These are phyloP conservation scores for Dascillus cervinus DNA, from an alignment of 2,888 invertebrate species.

Conservation along the genomic window DNA sequence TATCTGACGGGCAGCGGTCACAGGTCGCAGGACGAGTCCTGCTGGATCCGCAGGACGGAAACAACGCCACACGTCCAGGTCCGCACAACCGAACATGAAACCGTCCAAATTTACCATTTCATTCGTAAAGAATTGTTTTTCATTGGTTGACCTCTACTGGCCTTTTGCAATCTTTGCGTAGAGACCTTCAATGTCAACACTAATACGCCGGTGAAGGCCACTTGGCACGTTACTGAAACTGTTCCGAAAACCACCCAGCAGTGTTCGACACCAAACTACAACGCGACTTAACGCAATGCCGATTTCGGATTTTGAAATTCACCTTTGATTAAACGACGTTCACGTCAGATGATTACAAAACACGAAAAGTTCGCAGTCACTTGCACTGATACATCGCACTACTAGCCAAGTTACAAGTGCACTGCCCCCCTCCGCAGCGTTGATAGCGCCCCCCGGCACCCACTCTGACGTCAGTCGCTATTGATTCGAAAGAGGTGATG, in stretches of 20 bases:
- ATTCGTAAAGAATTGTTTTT: conserved; percentile 26
- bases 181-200: conserved; percentile 45
- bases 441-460: conserved; percentile 40
- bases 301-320: conserved; percentile 29
- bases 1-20: conserved; percentile 33
- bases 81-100: too few species aligned
- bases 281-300: conserved; percentile 18
- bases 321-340: conserved; percentile 37
- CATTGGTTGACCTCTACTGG: conserved; percentile 43
- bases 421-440: conserved; percentile 38
- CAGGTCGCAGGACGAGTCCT: conserved; percentile 33
- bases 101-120: conserved; percentile 2
- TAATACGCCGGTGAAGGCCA: conserved; percentile 43
- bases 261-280: conserved; percentile 4
- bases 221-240: conserved; percentile 34
- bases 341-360: conserved; percentile 39
- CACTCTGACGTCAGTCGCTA: conserved; percentile 42
- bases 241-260: conserved; percentile 10
- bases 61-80: too few species aligned
- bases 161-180: conserved; percentile 43
- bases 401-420: conserved; percentile 46
- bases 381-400: conserved; percentile 44
- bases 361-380: conserved; percentile 40
- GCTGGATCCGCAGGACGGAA: too few species aligned
- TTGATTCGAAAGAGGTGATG: conserved; percentile 39